Evolutionary conservation across 2,113 vertebrate species (phyloP), one percentile per base, ranked within the genome.

Genomic region (Archocentrus centrarchus): DNA sequence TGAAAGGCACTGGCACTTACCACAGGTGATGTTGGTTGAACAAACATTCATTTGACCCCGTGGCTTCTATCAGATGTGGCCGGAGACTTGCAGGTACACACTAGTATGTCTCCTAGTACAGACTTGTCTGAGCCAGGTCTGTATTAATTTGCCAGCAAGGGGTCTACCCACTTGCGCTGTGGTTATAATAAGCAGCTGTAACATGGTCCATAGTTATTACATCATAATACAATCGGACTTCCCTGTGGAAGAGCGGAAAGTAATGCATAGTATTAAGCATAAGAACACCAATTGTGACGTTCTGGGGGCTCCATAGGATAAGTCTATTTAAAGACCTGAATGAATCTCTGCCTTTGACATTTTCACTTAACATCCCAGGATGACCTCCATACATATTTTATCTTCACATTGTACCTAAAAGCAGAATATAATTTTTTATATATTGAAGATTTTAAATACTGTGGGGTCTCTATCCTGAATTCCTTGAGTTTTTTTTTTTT

Each of bases 211-310:
- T 53, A 53, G 13, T 53, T 53, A 53, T 53, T n/a, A 20, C 66
- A 53, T 73, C 27, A 53, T 73, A 73, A 53, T 53, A 73, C 47
- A 53, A 53, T 70, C 17, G 11, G 44, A 17, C 1, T 30, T 53
- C 30, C 17, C 66, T 57, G 35, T 35, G 50, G 50, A 37, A 53
- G 7, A 78, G 24, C 47, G 32, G 35, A 27, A 39, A 41, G 37
- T 20, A 2, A 66, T 4, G 3, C n/a, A 59, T 0, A 18, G 39
- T 0, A 11, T 47, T 4, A 1, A 50, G 44, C 22, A 55, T 6
- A 55, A 55, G 24, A 63, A 50, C 39, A n/a, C n/a, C 8, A 37
- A 63, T 59, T 20, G 22, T 83, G 53, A 60, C 9, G 62, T 20
- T 61, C 41, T 0, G 6, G 55, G 62, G 32, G 35, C 57, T 18